Percentiles rank a stretch among this genome's conserved stretches.
phyloP scores from a whole-genome alignment of 2,888 invertebrate species.

The Melipona bicolor region DNA sequence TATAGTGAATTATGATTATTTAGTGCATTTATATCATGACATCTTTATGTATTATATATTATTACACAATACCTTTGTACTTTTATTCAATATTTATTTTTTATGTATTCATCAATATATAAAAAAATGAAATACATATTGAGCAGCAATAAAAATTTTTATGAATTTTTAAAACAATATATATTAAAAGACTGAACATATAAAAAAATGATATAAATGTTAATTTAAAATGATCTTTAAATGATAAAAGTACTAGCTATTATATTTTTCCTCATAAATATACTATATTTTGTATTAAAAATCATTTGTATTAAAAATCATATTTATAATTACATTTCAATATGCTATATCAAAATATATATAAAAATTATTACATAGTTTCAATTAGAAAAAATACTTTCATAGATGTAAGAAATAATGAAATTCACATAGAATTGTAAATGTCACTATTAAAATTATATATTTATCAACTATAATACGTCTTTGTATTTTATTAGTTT shows the following conservation, averaged over 20 bases:
- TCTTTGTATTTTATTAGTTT: conserved; percentile 26
- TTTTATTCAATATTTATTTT: conserved; percentile 6
- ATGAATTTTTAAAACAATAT: conserved; percentile 5
- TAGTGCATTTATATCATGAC: conserved; percentile 21
- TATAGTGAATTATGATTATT: conserved; percentile 13
- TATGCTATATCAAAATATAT: conserved; percentile 27
- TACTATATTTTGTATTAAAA: conserved; percentile 56
- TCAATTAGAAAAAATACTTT: conserved; percentile 17
- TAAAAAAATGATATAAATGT: conserved; percentile 24
- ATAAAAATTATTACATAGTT: conserved; percentile 32
- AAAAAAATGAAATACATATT: not conserved
- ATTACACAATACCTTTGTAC: not conserved
- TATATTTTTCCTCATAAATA: conserved; percentile 39
- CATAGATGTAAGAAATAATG: conserved; percentile 6
- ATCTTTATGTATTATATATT: not conserved
- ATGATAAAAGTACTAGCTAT: conserved; percentile 11
- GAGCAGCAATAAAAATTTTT: not conserved
- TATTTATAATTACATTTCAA: conserved; percentile 38
- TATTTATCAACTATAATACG: not conserved
- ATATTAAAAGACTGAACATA: conserved; percentile 24
- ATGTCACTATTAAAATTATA: conserved; percentile 15
- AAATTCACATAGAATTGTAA: conserved; percentile 20
- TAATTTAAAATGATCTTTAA: conserved; percentile 21
- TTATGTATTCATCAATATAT: conserved; percentile 3
- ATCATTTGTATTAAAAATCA: conserved; percentile 52